A percentile compares a stretch with the other conserved stretches of the same genome.
These are phyloP conservation scores for Etheostoma perlongum DNA, from an alignment of 2,797 vertebrate genomes.

Conservation along the genomic window DNA sequence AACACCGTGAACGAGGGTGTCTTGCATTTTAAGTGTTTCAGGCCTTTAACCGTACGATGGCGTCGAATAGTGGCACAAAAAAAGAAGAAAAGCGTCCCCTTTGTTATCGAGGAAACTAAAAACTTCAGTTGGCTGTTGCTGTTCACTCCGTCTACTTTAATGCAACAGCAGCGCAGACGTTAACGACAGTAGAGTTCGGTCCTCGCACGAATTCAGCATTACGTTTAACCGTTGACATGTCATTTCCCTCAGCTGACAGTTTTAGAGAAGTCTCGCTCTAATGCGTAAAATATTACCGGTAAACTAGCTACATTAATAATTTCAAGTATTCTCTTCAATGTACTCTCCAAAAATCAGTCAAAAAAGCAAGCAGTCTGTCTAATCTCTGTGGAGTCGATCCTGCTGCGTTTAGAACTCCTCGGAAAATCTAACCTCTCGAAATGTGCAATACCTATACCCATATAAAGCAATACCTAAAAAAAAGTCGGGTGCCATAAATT, in stretches of 20 bases:
- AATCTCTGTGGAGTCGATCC: constrained; percentile 52
- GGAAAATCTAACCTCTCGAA: rapidly evolving
- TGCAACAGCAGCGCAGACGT: no score
- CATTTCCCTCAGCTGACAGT: constrained; percentile 61
- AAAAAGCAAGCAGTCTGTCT: constrained; percentile 57
- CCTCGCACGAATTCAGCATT: constrained; percentile 29
- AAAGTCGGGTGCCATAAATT: neutral
- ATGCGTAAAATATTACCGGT: rapidly evolving
- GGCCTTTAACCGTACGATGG: neutral
- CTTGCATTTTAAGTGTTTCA: constrained; percentile 29
- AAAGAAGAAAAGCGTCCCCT: constrained; percentile 13
- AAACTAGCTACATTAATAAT: neutral
- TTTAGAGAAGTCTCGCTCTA: neutral
- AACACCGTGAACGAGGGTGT: neutral
- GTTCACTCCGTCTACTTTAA: constrained; percentile 43
- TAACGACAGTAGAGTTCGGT: neutral
- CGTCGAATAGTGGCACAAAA: constrained; percentile 60
- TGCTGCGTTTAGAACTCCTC: constrained; percentile 45
- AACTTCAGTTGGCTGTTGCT: constrained; percentile 64
- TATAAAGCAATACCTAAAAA: neutral
- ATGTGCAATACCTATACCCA: no score
- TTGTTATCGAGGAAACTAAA: constrained; percentile 68
- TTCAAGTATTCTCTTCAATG: neutral
- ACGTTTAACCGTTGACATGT: constrained; percentile 61
- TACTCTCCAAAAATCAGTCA: neutral